Evolutionary conservation across 2,888 invertebrate species (phyloP).

Genomic region (Reticulitermes lucifugus): DNA sequence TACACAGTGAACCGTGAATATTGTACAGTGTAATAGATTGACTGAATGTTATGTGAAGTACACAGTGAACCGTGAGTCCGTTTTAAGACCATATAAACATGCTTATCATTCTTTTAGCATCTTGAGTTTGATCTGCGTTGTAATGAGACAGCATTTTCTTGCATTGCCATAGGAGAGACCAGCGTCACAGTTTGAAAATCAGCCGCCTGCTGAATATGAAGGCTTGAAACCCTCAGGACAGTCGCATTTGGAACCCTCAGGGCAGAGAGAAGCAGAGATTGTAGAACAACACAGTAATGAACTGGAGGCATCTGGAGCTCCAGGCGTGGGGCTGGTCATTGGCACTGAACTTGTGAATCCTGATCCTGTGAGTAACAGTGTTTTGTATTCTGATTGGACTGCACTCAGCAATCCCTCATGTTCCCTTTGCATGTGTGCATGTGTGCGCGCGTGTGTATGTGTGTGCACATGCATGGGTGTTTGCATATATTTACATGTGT

Average conservation of each 20-base stretch:
- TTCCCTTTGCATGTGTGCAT: too few relatives aligned
- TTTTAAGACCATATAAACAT: too few relatives aligned
- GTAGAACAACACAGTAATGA: conserved; percentile 20
- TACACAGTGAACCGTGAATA: too few relatives aligned
- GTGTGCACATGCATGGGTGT: too few relatives aligned
- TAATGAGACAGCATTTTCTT: not conserved
- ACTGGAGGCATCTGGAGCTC: not conserved
- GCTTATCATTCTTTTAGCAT: too few relatives aligned
- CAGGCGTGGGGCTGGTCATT: conserved; percentile 72
- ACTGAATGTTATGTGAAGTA: too few relatives aligned
- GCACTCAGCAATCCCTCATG: too few relatives aligned
- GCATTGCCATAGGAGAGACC: conserved; percentile 46
- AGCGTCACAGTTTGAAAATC: conserved; percentile 47
- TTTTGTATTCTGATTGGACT: not conserved
- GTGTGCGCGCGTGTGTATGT: too few relatives aligned
- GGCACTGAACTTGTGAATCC: conserved; percentile 74
- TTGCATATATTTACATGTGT: too few relatives aligned
- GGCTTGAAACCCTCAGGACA: conserved; percentile 29
- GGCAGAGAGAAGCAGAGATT: conserved; percentile 34
- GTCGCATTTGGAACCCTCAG: conserved; percentile 39
- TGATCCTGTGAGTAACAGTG: conserved; percentile 71
- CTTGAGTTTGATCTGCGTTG: too few relatives aligned
- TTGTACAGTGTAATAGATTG: too few relatives aligned
- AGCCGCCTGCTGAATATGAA: conserved; percentile 30
- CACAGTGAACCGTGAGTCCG: too few relatives aligned